Conservation (phyloP, 64 coral and sea anemone genomes). For the Montipora cactus region DNA sequence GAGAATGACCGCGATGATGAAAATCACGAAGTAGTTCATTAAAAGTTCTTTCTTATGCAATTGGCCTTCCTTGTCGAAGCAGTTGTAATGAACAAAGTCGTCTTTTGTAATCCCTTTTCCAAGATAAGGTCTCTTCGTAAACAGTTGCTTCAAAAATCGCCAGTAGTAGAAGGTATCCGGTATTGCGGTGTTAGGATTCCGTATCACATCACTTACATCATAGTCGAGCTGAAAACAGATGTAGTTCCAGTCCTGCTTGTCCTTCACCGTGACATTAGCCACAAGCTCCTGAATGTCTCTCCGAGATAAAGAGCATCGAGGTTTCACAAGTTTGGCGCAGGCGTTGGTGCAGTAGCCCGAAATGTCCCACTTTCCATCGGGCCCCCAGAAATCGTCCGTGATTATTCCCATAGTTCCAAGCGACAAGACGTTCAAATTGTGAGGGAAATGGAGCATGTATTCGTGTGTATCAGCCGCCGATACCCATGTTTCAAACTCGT, state of each 20-base stretch:
- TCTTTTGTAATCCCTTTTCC: neutral
- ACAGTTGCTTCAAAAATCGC: conserved; percentile 18
- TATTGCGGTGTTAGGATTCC: neutral
- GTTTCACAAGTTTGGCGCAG: neutral
- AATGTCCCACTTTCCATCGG: neutral
- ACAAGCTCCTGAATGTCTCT: conserved; percentile 29
- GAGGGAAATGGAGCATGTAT: conserved; percentile 58
- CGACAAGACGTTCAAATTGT: conserved; percentile 45
- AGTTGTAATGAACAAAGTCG: conserved; percentile 29
- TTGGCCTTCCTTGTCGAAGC: conserved; percentile 33
- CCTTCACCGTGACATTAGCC: conserved; percentile 15
- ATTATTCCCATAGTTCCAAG: conserved; percentile 32
- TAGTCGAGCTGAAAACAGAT: conserved; percentile 39
- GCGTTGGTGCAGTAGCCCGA: neutral
- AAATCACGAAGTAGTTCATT: conserved; percentile 8
- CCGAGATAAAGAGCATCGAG: conserved; percentile 5
- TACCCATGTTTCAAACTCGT: conserved; percentile 52
- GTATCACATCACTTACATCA: conserved; percentile 15
- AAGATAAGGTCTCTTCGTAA: conserved; percentile 19
- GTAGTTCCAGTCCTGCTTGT: neutral
- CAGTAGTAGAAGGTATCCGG: conserved; percentile 38
- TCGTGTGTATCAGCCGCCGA: conserved; percentile 27
- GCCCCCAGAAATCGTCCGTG: conserved; percentile 10
- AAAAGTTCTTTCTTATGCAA: neutral
- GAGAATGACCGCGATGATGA: conserved; percentile 26